Percentiles rank a stretch among this genome's conserved stretches.
Evolutionary conservation across 2,113 vertebrate species (phyloP).

Genomic region (Beaufortia kweichowensis): DNA sequence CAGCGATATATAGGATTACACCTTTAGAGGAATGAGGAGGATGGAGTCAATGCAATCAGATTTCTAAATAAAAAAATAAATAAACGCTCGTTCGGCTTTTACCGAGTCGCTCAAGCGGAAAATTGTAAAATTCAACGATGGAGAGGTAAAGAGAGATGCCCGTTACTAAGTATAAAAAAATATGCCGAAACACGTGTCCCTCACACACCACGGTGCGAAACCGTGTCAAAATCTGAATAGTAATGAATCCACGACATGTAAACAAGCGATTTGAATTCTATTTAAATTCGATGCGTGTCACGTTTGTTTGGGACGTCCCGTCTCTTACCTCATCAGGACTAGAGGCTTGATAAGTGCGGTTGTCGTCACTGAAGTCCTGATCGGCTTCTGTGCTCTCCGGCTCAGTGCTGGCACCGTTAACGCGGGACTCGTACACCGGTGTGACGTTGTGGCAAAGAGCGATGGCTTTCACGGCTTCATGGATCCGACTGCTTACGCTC

Average conservation of each 20-base stretch:
- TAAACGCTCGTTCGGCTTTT: not conserved
- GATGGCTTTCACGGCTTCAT: slow-evolving; percentile 94
- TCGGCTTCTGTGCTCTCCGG: slow-evolving; percentile 88
- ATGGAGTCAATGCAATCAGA: slow-evolving; percentile 31
- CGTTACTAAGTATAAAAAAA: not conserved
- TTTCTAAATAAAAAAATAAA: slow-evolving; percentile 36
- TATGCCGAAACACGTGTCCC: too few species aligned
- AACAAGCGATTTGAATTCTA: too few species aligned
- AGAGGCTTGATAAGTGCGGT: slow-evolving; percentile 94
- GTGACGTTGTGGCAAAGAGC: slow-evolving; percentile 97
- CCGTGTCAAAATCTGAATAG: too few species aligned
- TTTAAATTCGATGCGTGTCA: not conserved
- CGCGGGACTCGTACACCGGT: slow-evolving; percentile 85
- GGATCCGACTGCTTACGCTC: slow-evolving; percentile 89
- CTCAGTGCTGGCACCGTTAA: slow-evolving; percentile 69
- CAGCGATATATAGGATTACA: slow-evolving; percentile 51
- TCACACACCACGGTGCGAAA: too few species aligned
- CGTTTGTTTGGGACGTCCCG: not conserved
- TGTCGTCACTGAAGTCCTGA: slow-evolving; percentile 93
- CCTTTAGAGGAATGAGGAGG: slow-evolving; percentile 13
- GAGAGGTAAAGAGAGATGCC: not conserved
- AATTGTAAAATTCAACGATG: not conserved
- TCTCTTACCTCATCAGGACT: slow-evolving; percentile 91
- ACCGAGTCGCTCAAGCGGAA: not conserved
- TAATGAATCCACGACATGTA: too few species aligned